phyloP scores from a whole-genome alignment of 1,140 invertebrate genomes.

The Drosophila murphyi region DNA sequence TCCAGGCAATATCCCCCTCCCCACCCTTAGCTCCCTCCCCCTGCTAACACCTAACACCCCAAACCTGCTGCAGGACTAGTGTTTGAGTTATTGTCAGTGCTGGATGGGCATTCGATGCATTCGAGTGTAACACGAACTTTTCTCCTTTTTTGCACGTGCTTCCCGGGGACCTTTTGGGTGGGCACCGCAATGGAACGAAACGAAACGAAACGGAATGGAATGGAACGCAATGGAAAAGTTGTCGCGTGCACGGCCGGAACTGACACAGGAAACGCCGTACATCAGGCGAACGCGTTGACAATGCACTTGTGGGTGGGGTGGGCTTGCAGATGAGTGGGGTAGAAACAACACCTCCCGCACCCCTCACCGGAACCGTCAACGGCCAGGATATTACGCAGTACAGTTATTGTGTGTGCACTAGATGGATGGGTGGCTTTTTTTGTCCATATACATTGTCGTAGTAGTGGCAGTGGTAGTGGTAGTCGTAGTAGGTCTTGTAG shows the following conservation, averaged over 20 bases:
- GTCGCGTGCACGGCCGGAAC: constrained; percentile 80
- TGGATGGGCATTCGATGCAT: constrained; percentile 64
- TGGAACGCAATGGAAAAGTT: constrained; percentile 53
- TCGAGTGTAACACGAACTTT: constrained; percentile 78
- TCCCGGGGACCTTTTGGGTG: constrained; percentile 51
- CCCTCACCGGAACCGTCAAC: constrained; percentile 9
- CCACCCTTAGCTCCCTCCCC: neutral
- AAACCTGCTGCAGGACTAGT: constrained; percentile 13
- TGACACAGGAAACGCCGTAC: constrained; percentile 78
- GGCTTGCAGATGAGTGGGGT: neutral
- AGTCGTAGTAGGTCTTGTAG: constrained; percentile 34
- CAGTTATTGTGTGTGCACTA: constrained; percentile 19
- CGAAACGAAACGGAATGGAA: constrained; percentile 20
- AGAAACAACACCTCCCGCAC: neutral
- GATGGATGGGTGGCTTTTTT: neutral
- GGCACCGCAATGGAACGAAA: constrained; percentile 37
- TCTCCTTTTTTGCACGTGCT: constrained; percentile 23
- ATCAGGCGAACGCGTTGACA: constrained; percentile 82
- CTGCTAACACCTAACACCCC: neutral
- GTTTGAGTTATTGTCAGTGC: constrained; percentile 76
- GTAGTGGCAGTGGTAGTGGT: too few species aligned
- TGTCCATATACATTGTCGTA: too few species aligned
- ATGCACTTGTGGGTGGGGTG: constrained; percentile 44
- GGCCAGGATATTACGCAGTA: constrained; percentile 64
- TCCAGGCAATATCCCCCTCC: constrained; percentile 11